Evolutionary conservation across 2,113 vertebrate species (phyloP).

Genomic region (Paramisgurnus dabryanus): DNA sequence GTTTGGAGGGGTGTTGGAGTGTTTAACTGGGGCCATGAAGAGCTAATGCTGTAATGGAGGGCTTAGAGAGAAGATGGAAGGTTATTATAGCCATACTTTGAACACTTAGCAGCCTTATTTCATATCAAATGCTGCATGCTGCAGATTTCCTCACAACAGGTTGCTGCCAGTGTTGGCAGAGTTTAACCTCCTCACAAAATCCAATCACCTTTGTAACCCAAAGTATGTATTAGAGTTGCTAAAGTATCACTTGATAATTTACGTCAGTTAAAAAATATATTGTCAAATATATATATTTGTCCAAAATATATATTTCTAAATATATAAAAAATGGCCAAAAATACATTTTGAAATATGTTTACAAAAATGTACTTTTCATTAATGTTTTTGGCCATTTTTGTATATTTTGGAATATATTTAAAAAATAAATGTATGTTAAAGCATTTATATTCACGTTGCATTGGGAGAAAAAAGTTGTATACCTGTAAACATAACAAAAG

Average conservation of each 20-base stretch:
- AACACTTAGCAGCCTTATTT: conserved; percentile 38
- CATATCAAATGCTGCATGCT: conserved; percentile 47
- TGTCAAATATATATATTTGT: too few relatives aligned
- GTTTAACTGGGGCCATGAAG: conserved; percentile 44
- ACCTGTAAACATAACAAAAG: too few relatives aligned
- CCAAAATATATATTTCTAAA: too few relatives aligned
- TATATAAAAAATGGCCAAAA: too few relatives aligned
- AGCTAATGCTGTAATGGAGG: conserved; percentile 55
- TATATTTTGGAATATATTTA: too few relatives aligned
- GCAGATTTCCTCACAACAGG: conserved; percentile 6
- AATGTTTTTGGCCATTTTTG: too few relatives aligned
- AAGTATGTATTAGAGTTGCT: neutral
- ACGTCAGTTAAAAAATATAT: too few relatives aligned
- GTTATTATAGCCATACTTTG: conserved; percentile 47
- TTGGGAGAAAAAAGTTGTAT: too few relatives aligned
- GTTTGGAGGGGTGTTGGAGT: conserved; percentile 49
- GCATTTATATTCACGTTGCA: too few relatives aligned
- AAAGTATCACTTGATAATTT: neutral
- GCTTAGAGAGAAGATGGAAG: conserved; percentile 51
- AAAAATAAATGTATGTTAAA: too few relatives aligned
- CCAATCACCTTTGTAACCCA: neutral
- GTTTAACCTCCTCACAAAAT: neutral
- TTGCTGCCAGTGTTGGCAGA: neutral
- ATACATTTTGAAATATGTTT: too few relatives aligned
- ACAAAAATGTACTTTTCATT: too few relatives aligned